A percentile compares a stretch with the other conserved stretches of the same genome.
phyloP scores from a whole-genome alignment of 2,113 vertebrate species.

The Orthochromis malagaraziensis region DNA sequence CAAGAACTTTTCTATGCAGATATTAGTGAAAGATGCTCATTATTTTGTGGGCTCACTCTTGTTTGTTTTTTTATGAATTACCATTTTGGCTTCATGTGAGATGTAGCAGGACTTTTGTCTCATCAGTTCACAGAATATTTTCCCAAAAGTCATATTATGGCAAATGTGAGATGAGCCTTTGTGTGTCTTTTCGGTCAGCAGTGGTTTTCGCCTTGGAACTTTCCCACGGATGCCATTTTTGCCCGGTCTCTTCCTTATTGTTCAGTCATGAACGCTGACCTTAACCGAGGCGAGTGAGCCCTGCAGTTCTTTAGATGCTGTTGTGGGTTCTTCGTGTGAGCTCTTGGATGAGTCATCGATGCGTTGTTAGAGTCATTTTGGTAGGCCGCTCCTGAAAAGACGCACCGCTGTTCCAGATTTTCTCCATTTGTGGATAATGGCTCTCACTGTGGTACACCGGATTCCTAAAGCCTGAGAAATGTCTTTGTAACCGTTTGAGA shows the following conservation, averaged over 20 bases:
- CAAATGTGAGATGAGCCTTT: not conserved
- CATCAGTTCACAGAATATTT: not conserved
- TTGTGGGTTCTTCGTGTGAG: not conserved
- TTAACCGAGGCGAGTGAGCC: not conserved
- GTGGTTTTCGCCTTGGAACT: not conserved
- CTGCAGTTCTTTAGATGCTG: not conserved
- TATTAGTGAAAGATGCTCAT: not conserved
- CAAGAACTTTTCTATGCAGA: not conserved
- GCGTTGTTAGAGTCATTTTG: not conserved
- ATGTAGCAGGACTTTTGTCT: not conserved
- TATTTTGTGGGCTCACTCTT: not conserved
- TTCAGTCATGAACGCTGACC: not conserved
- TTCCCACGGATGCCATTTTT: not conserved
- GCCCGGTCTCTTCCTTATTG: not conserved
- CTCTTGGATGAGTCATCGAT: not conserved
- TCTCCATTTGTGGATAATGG: not conserved
- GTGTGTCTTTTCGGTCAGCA: not conserved
- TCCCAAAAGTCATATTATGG: not conserved
- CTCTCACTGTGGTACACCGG: not conserved
- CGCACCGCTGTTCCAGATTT: not conserved
- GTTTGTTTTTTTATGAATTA: not conserved
- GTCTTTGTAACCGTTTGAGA: not conserved
- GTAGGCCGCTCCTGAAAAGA: not conserved
- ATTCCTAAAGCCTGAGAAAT: not conserved
- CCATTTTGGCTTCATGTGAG: accelerated